Conservation (phyloP, 2,888 invertebrate species). For the Melanostoma scalare region DNA sequence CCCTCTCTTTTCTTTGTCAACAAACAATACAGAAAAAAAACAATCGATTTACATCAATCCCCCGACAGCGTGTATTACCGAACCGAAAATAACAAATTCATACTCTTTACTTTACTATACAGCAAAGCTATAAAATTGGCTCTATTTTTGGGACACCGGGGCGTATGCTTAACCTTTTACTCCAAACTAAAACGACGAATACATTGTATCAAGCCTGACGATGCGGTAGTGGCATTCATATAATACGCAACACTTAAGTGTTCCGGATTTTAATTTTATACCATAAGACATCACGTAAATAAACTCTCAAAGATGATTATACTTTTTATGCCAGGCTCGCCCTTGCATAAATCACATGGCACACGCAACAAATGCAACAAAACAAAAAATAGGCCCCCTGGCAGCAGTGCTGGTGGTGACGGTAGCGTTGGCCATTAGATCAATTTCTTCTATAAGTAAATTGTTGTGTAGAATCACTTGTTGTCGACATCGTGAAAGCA, state of each 20-base stretch:
- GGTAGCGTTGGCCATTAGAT: conserved; percentile 39
- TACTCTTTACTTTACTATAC: not conserved
- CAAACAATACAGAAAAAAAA: not conserved
- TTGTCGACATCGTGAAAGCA: conserved; percentile 68
- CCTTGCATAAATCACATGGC: conserved; percentile 69
- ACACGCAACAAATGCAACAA: conserved; percentile 68
- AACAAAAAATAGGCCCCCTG: conserved; percentile 20
- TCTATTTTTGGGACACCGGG: conserved; percentile 54
- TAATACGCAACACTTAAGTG: conserved; percentile 16
- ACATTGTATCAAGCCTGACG: conserved; percentile 19
- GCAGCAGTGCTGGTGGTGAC: not conserved
- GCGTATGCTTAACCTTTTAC: conserved; percentile 65
- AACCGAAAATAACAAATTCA: not conserved
- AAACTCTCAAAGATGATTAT: conserved; percentile 42
- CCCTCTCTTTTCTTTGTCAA: too few species aligned
- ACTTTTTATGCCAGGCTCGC: conserved; percentile 33
- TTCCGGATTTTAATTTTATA: conserved; percentile 49
- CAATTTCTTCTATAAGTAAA: conserved; percentile 37
- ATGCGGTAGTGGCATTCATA: conserved; percentile 1
- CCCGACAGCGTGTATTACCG: not conserved
- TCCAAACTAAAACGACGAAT: not conserved
- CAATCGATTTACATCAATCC: conserved; percentile 14
- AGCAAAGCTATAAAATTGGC: not conserved
- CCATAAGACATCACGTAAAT: conserved; percentile 38
- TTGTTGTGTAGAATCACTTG: conserved; percentile 58